Base-by-base conservation (phyloP, 2,888 invertebrate genomes). In the Mesorhabditis spiculigera region DNA sequence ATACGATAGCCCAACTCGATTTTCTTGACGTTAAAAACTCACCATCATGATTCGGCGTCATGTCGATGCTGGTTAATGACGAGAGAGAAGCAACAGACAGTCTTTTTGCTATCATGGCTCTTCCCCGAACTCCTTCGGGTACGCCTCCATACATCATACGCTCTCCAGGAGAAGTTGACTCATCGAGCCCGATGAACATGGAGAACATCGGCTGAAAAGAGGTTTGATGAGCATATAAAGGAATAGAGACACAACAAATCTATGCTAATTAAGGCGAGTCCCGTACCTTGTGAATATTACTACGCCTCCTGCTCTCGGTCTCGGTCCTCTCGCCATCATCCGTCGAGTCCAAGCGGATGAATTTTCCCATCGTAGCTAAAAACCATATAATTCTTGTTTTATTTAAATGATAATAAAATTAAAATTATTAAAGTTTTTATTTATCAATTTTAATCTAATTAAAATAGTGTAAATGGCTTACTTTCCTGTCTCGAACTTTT, bases 51-150 rank as follows among this genome's bases (percentile, higher is more conserved):
- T 73, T 66, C 3, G 74, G 77, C 42, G 73, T 80, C 70, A 78
- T 72, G 65, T 84, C 84, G 61, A 85, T 78, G 65, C 85, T 85
- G 3, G 83, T 82, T 50, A 84, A 65, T 13, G 82, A 83, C 5
- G 78, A 82, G 43, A 84, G 71, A 41, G 84, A 84, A 2, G 82
- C 76, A 64, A 82, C 80, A n/a, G 81, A 82, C 4, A 84, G 75
- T 10, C 82, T 63, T 44, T 81, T 77, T 4, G 81, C 78, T 43
- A 82, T 73, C 65, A 82, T 76, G 61, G 81, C 78, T 16, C 76
- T 65, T 5, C 76, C 74, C 50, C 82, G 73, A 43, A 28, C 67
- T 44, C 44, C 8, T 66, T 8, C 8, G 4, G 50, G 50, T 13
- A 42, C 67, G 5, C 16, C 16, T 66, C 16, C 13, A 63, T 44